Evolutionary conservation across 2,113 vertebrate species (phyloP).

Genomic region (Limnothrissa miodon): DNA sequence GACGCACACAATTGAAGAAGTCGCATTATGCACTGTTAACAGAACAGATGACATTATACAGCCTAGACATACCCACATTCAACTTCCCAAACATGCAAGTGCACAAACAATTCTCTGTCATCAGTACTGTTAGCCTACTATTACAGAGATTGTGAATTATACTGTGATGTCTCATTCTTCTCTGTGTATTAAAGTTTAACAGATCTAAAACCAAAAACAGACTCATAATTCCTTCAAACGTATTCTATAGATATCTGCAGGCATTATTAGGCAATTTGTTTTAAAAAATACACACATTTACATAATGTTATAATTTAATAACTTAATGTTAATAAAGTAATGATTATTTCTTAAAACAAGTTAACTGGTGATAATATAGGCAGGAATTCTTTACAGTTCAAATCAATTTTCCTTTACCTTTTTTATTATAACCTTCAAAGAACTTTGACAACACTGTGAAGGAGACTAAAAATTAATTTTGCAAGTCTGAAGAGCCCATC

Average conservation of each 20-base stretch:
- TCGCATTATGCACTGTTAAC: no score
- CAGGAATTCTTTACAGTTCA: no score
- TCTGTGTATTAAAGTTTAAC: background rate
- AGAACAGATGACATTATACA: no score
- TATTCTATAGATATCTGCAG: background rate
- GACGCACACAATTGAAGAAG: background rate
- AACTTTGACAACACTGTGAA: background rate
- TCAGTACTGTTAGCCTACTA: background rate
- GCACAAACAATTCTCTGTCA: background rate
- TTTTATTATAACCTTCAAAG: no score
- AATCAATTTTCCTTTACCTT: no score
- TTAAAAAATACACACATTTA: background rate
- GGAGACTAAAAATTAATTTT: background rate
- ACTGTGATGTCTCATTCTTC: background rate
- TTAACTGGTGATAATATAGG: no score
- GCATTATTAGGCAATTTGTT: background rate
- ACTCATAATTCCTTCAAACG: background rate
- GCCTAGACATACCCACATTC: background rate
- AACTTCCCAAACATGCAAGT: background rate
- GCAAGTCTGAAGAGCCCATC: background rate
- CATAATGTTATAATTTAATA: background rate
- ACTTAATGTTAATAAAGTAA: no score
- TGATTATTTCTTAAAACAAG: no score
- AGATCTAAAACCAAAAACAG: no score
- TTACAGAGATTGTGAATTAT: background rate